Base-by-base conservation (phyloP, 2,888 invertebrate genomes). In the Cremastinae sp. region DNA sequence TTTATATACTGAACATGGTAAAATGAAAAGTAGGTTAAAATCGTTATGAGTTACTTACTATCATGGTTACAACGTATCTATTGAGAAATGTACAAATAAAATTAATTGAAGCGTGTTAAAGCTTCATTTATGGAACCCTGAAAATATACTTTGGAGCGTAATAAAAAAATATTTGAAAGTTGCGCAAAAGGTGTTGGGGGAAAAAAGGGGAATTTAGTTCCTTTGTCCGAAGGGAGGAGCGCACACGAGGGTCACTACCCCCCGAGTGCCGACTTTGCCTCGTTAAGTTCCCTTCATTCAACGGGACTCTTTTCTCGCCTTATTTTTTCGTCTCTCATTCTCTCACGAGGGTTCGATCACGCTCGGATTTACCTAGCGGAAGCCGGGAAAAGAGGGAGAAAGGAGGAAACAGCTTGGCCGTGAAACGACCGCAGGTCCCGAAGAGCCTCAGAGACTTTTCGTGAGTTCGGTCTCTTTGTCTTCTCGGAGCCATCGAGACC, bases 381-480 rank as follows among this genome's bases (percentile, higher is more conserved):
- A 47, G 69, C 64, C 61, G 12, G 43, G 5, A 22, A 43, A 12
- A 12, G 45, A 49, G 38, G 12, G 12, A 18, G 62, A 16, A 45
- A 16, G 53, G 54, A 49, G 62, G 34, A 59, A 51, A 28, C 54
- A 51, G 69, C 49, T 62, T 77, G 77, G 70, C 77, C 77, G 66
- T 77, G 77, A 77, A 74, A 74, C 47, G 43, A 53, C 18, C 36
- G n/a, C 36, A 28, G 69, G 47, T 73, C 58, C 59, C 47, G 66
- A 68, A 53, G 58, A 51, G 22, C 41, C 53, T 47, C 22, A 4
- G 9, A 69, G 73, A 14, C 61, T 76, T 66, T 70, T 54, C 69
- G 59, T 28, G 28, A 28, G 2, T 61, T 64, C 68, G 54, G 65
- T 74, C 77, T 41, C 28, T 76, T 77, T 77, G 77, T 77, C 62